These are phyloP conservation scores for Clarias macrocephalus DNA, from an alignment of 2,113 vertebrate genomes.

Conservation along the genomic window DNA sequence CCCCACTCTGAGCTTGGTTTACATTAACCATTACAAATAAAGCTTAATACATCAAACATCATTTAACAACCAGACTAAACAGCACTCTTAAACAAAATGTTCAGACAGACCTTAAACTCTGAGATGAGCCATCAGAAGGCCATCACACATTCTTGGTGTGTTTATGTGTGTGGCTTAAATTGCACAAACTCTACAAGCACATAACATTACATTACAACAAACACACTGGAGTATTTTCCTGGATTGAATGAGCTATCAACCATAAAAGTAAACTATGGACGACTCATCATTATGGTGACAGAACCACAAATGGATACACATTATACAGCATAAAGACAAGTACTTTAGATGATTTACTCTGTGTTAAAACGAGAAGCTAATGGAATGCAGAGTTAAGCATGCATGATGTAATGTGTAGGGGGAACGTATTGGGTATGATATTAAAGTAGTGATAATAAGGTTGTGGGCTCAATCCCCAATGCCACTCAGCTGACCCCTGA, in stretches of 20 bases:
- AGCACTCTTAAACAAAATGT: slow-evolving; percentile 25
- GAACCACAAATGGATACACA: slow-evolving; percentile 30
- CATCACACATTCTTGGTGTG: background rate
- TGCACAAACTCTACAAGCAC: slow-evolving; percentile 11
- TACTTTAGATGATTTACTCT: slow-evolving; percentile 2
- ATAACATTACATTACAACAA: slow-evolving; percentile 9
- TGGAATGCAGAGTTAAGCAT: background rate
- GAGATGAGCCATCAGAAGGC: slow-evolving; percentile 9
- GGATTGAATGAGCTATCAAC: slow-evolving; percentile 1
- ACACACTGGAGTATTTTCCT: slow-evolving; percentile 22
- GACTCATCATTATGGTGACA: slow-evolving; percentile 5
- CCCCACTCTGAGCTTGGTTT: slow-evolving; percentile 21
- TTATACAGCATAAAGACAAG: slow-evolving; percentile 20
- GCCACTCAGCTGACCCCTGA: no score
- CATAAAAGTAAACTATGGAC: slow-evolving; percentile 15
- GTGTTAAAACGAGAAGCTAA: background rate
- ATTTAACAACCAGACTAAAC: slow-evolving; percentile 21
- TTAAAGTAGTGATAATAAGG: no score
- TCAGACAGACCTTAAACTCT: background rate
- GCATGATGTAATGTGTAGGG: no score
- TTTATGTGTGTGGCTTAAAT: slow-evolving; percentile 10
- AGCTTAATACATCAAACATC: slow-evolving; percentile 31
- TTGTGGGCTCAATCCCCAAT: no score
- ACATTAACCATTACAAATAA: slow-evolving; percentile 29
- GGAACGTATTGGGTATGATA: no score